phyloP scores from a whole-genome alignment of 2,113 vertebrate species.

The Pseudorectes ferrugineus region DNA sequence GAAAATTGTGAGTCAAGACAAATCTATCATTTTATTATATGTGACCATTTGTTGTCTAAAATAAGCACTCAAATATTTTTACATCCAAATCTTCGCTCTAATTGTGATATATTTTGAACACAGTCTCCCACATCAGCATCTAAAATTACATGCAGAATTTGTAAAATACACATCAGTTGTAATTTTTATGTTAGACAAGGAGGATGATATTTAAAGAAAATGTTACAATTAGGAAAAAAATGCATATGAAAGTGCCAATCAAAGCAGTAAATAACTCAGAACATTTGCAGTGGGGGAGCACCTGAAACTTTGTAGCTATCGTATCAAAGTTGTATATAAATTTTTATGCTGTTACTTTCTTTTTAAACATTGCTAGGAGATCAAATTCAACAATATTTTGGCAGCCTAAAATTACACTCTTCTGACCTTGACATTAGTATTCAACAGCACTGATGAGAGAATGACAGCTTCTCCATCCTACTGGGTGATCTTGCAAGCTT shows the following conservation, averaged over 20 bases:
- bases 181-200: neutral
- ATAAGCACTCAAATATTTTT: neutral
- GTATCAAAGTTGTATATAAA: constrained; percentile 26
- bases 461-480: constrained; percentile 77
- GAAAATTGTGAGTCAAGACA: neutral
- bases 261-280: neutral
- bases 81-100: neutral
- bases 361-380: constrained; percentile 56
- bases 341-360: constrained; percentile 61
- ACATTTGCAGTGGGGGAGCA: neutral
- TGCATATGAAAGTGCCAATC: neutral
- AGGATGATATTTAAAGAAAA: neutral
- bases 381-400: constrained; percentile 73
- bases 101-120: neutral
- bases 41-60: neutral
- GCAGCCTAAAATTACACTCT: constrained; percentile 76
- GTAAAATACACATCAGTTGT: neutral
- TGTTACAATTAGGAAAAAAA: neutral
- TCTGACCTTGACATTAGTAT: constrained; percentile 82
- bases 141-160: neutral
- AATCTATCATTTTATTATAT: neutral
- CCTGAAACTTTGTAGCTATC: neutral
- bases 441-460: constrained; percentile 70
- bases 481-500: constrained; percentile 75
- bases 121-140: neutral